Percentiles rank a stretch among this genome's conserved stretches.
phyloP scores from a whole-genome alignment of 2,888 invertebrate species.

The Drosophila quinaria region DNA sequence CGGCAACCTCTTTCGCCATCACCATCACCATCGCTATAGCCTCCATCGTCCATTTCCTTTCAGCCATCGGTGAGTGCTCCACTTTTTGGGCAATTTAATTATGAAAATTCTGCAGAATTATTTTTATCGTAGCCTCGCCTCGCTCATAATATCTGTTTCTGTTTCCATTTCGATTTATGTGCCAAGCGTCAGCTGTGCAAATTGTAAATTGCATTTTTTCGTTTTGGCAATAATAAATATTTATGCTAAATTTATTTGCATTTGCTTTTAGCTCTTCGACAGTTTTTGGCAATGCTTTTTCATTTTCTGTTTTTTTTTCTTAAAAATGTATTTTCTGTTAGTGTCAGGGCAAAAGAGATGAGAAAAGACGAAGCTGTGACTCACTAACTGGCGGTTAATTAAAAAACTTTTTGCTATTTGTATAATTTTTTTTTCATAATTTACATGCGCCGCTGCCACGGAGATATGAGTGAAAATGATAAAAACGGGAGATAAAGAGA shows the following conservation, averaged over 20 bases:
- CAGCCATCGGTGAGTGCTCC: constrained; percentile 43
- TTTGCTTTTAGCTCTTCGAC: constrained; percentile 57
- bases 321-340: constrained; percentile 32
- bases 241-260: constrained; percentile 67
- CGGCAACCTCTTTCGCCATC: background rate
- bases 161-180: constrained; percentile 64
- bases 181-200: constrained; percentile 72
- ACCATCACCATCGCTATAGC: background rate
- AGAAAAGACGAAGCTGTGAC: background rate
- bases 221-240: constrained; percentile 50
- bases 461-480: constrained; percentile 39
- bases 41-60: constrained; percentile 15
- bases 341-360: constrained; percentile 32
- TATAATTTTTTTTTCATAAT: constrained; percentile 75
- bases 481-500: constrained; percentile 15
- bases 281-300: constrained; percentile 44
- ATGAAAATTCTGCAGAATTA: constrained; percentile 62
- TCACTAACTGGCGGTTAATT: constrained; percentile 70
- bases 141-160: constrained; percentile 16
- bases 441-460: constrained; percentile 51
- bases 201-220: constrained; percentile 53
- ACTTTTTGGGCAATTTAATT: constrained; percentile 79
- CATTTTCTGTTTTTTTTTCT: constrained; percentile 19
- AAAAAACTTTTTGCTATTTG: constrained; percentile 77
- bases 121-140: constrained; percentile 43